Evolutionary conservation across 2,797 vertebrate genomes (phyloP).

Genomic region (Carcharodon carcharias): DNA sequence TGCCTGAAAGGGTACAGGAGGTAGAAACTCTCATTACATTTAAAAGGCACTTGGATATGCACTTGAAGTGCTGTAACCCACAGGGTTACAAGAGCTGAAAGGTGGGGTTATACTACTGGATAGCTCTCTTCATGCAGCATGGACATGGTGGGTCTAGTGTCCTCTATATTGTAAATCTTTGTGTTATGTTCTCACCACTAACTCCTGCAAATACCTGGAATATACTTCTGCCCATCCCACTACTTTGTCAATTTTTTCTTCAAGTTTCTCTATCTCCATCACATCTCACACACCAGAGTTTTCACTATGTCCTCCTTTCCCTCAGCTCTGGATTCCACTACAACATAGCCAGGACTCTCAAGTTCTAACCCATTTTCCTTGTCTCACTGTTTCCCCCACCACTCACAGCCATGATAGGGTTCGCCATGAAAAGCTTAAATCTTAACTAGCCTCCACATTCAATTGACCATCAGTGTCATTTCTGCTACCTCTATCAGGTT

Average conservation of each 20-base stretch:
- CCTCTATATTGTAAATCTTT: too few species aligned
- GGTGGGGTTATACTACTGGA: too few species aligned
- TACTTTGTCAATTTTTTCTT: neutral
- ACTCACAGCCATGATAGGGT: neutral
- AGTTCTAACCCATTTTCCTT: neutral
- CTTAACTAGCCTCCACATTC: neutral
- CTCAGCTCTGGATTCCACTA: neutral
- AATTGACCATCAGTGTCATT: neutral
- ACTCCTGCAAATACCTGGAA: neutral
- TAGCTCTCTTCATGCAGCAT: too few species aligned
- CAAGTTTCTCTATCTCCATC: neutral
- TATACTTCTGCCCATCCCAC: neutral
- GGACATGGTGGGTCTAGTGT: too few species aligned
- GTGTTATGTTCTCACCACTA: neutral
- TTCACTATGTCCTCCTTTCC: neutral
- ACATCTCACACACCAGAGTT: neutral
- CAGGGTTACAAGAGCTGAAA: too few species aligned
- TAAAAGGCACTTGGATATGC: too few species aligned
- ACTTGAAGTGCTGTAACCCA: too few species aligned
- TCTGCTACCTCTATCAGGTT: neutral
- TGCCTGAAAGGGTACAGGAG: too few species aligned
- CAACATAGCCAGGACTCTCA: neutral
- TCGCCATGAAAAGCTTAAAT: neutral
- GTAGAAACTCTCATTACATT: too few species aligned
- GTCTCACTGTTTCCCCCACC: neutral